Evolutionary conservation across 2,888 invertebrate species (phyloP).

Genomic region (Orthonevra nobilis): DNA sequence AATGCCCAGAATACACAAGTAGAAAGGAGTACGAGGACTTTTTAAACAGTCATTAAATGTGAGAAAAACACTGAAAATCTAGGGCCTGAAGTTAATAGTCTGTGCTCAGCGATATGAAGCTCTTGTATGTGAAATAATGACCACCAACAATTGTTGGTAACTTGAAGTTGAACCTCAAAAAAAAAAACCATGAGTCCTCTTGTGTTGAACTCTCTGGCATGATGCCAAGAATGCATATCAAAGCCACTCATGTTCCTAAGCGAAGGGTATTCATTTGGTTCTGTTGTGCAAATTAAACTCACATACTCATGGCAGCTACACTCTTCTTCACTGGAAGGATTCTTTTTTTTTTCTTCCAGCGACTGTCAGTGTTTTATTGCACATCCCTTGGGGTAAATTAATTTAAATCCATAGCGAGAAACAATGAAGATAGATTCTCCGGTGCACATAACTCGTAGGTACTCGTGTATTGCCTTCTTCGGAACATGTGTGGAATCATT

Average conservation of each 20-base stretch:
- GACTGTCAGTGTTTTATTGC: slow-evolving; percentile 23
- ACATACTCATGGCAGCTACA: slow-evolving; percentile 9
- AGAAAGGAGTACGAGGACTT: too few relatives aligned
- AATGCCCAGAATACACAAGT: slow-evolving; percentile 13
- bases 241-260: slow-evolving; percentile 1
- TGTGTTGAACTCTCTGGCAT: slow-evolving; percentile 29
- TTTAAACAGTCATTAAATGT: too few relatives aligned
- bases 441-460: not conserved
- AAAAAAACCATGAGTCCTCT: too few relatives aligned
- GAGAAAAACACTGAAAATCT: too few relatives aligned
- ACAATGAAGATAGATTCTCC: slow-evolving; percentile 22
- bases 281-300: slow-evolving; percentile 6
- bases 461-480: too few relatives aligned
- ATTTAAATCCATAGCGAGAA: slow-evolving; percentile 35
- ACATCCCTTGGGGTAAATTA: slow-evolving; percentile 36
- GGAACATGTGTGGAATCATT: not conserved
- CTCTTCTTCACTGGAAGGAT: not conserved
- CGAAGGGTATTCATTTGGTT: slow-evolving; percentile 1
- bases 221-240: slow-evolving; percentile 23
- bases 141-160: too few relatives aligned
- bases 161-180: too few relatives aligned
- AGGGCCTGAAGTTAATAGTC: too few relatives aligned
- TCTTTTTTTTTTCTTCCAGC: slow-evolving; percentile 4
- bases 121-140: slow-evolving; percentile 50
- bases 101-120: slow-evolving; percentile 14